Percentiles rank a stretch among this genome's conserved stretches.
Evolutionary conservation across 2,113 vertebrate genomes (phyloP).

Genomic region (Hippocampus barbouri): DNA sequence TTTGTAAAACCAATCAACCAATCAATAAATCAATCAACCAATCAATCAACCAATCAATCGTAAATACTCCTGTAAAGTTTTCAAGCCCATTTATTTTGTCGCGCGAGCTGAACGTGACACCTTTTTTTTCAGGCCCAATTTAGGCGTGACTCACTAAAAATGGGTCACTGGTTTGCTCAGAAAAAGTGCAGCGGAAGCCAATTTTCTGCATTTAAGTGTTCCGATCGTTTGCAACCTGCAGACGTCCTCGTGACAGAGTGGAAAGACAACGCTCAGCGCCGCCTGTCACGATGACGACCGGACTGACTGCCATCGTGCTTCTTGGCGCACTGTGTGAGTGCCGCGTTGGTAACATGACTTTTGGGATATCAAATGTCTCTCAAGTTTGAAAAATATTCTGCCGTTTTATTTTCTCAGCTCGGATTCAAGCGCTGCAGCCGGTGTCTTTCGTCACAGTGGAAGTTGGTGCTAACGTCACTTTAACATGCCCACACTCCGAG

Average conservation of each 20-base stretch:
- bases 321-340: not conserved
- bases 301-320: not conserved
- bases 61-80: no score
- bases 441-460: not conserved
- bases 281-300: not conserved
- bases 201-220: not conserved
- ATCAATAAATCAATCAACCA: no score
- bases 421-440: not conserved
- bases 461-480: not conserved
- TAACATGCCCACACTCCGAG: not conserved
- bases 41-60: no score
- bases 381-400: not conserved
- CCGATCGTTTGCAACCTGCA: not conserved
- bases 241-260: not conserved
- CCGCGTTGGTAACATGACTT: not conserved
- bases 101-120: not conserved
- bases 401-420: not conserved
- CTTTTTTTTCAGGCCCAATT: not conserved
- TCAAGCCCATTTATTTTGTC: not conserved
- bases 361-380: no score
- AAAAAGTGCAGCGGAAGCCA: not conserved
- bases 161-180: not conserved
- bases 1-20: no score
- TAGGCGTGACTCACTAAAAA: not conserved
- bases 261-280: not conserved